Evolutionary conservation across 2,113 vertebrate genomes (phyloP).

Genomic region (Fulmarus glacialis): DNA sequence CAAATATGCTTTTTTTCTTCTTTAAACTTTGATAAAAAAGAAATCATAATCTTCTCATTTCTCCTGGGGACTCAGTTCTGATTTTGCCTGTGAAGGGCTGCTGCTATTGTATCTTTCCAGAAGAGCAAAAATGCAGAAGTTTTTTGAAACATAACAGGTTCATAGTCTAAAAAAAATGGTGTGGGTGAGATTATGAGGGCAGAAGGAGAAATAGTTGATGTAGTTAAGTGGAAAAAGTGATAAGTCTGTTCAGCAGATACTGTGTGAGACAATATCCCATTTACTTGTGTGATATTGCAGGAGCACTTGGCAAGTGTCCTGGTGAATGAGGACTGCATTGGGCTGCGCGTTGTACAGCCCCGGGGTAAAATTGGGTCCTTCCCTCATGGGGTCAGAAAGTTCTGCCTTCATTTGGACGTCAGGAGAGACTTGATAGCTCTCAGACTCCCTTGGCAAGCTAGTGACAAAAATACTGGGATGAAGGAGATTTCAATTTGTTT

Average conservation of each 20-base stretch:
- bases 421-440: not conserved
- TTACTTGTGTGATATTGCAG: not conserved
- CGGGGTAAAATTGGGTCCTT: not conserved
- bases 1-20: not conserved
- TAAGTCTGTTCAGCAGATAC: not conserved
- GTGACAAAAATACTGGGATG: not conserved
- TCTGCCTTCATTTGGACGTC: not conserved
- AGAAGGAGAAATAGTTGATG: not conserved
- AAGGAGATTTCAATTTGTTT: not conserved
- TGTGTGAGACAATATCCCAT: not conserved
- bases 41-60: not conserved
- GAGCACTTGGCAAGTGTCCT: not conserved
- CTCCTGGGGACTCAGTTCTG: not conserved
- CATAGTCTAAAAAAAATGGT: not conserved
- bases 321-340: not conserved
- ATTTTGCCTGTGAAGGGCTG: not conserved
- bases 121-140: not conserved
- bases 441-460: not conserved
- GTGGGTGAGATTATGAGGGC: slow-evolving; percentile 1
- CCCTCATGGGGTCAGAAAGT: not conserved
- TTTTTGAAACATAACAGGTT: not conserved
- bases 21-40: not conserved
- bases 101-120: not conserved
- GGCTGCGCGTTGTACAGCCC: not conserved
- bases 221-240: not conserved